Percentiles rank a stretch among this genome's conserved stretches.
Conservation (phyloP, 2,113 vertebrate species). For the Zapornia atra region DNA sequence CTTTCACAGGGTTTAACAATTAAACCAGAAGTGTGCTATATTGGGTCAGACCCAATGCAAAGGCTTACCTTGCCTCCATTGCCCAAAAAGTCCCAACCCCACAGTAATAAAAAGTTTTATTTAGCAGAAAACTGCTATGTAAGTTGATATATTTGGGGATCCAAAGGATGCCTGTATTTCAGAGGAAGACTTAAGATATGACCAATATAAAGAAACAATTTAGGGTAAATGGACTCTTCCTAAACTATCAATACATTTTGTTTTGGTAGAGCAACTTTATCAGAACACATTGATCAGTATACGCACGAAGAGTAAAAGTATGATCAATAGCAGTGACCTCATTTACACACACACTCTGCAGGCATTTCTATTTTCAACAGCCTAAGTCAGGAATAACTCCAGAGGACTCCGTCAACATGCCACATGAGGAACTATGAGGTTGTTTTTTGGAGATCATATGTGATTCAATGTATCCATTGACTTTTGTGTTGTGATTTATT, state of each 20-base stretch:
- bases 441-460: background rate
- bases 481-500: background rate
- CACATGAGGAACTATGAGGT: background rate
- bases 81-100: background rate
- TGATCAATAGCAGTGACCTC: background rate
- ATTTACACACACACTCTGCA: background rate
- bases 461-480: rapidly evolving
- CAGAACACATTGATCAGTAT: background rate
- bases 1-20: background rate
- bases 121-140: background rate
- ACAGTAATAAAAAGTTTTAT: background rate
- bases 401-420: background rate
- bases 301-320: background rate
- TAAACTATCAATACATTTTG: background rate
- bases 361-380: background rate
- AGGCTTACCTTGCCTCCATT: background rate
- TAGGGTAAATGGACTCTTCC: background rate
- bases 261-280: background rate
- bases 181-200: background rate
- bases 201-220: background rate
- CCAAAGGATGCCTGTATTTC: background rate
- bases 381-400: background rate
- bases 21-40: background rate
- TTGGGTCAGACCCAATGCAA: background rate
- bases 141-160: background rate